phyloP scores from a whole-genome alignment of 2,797 vertebrate genomes.

The Semotilus atromaculatus region DNA sequence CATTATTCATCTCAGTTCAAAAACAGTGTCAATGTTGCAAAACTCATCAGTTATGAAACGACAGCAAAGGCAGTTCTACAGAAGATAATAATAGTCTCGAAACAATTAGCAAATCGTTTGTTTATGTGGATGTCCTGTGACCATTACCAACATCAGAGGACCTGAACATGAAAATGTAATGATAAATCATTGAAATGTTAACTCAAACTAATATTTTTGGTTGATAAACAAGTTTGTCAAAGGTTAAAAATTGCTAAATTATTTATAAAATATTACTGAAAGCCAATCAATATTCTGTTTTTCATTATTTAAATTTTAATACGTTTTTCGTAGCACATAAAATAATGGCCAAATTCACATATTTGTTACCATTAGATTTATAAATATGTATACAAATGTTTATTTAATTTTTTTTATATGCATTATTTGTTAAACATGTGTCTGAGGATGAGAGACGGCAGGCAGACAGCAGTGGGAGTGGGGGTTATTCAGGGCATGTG shows the following conservation, averaged over 20 bases:
- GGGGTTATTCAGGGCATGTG: slow-evolving; percentile 44
- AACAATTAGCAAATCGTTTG: too few relatives aligned
- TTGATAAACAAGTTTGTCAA: not conserved
- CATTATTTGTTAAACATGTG: not conserved
- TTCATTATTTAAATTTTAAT: too few relatives aligned
- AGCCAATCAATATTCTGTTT: not conserved
- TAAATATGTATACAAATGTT: not conserved
- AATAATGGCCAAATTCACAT: not conserved
- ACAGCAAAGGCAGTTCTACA: too few relatives aligned
- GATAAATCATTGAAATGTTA: not conserved
- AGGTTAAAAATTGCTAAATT: not conserved
- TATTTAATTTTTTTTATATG: not conserved
- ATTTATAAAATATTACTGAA: not conserved
- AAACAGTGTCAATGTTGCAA: too few relatives aligned
- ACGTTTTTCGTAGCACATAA: not conserved
- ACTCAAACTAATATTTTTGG: not conserved
- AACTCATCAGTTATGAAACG: too few relatives aligned
- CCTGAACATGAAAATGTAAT: not conserved
- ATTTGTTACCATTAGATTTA: not conserved
- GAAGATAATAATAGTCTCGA: too few relatives aligned
- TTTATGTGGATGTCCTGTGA: too few relatives aligned
- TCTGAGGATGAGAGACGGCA: not conserved
- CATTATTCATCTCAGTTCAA: too few relatives aligned
- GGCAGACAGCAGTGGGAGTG: not conserved
- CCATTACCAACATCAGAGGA: too few relatives aligned